Evolutionary conservation across 2,888 invertebrate genomes (phyloP), one percentile per base, ranked within the genome.

Genomic region (Herminia tarsipennalis): DNA sequence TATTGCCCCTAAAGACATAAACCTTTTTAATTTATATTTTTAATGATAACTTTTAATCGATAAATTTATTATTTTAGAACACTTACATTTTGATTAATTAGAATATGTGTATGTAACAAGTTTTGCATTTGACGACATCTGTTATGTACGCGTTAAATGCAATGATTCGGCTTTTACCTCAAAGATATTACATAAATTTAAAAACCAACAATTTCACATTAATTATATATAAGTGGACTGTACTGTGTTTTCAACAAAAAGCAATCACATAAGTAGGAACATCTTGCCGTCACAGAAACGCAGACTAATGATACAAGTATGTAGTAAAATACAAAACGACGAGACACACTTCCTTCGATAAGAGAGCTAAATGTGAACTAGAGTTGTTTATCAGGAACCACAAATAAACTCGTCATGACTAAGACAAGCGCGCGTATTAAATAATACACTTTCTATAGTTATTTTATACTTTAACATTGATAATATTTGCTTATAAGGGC

Each of bases 301-400:
- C 22, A 34, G 16, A 42, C 25, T 38, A 41, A 34, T 30, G 36
- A 30, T 25, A 45, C 20, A 10, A 34, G 14, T n/a, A n/a, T n/a
- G n/a, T 39, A 44, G 38, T 49, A 22, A 36, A 49, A 32, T 33
- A 52, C 39, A 36, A 36, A 57, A 43, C 44, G 52, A 49, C 48
- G 38, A 57, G 45, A 52, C 45, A 40, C 43, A 39, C 35, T 56
- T 32, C 46, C 43, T 44, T 44, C 35, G 63, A 66, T 64, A 66
- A 66, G 57, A 9, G 38, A 50, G 54, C 54, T 61, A 57, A 64
- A 57, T 61, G 43, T 57, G 52, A 57, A 61, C 50, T 50, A 38
- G 45, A 25, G 34, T 28, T 39, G 46, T 50, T 63, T 57, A 65
- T 63, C 63, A 25, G 32, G 22, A 12, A 25, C 24, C 47, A 54